These are phyloP conservation scores for Hypselothyrea guttata DNA, from an alignment of 2,888 invertebrate species.

Conservation along the genomic window DNA sequence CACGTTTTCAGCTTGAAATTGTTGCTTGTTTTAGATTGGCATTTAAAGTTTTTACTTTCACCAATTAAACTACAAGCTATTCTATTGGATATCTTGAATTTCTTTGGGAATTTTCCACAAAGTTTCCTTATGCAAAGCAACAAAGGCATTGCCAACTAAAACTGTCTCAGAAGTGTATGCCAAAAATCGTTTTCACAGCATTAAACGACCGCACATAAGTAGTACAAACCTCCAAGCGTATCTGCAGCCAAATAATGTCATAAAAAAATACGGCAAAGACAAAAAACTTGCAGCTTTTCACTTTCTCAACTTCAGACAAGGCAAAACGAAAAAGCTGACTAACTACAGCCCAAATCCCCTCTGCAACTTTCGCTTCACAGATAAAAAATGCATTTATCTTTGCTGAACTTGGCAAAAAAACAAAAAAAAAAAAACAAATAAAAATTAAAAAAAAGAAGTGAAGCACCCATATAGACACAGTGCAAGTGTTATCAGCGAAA, in stretches of 20 bases:
- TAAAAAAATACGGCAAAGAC: neutral
- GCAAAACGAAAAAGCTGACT: neutral
- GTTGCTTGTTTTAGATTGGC: no score
- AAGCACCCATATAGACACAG: neutral
- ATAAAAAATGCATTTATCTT: slow-evolving; percentile 55
- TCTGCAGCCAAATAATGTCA: neutral
- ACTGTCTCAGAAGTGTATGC: no score
- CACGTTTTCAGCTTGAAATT: no score
- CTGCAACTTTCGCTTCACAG: slow-evolving; percentile 33
- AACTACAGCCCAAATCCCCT: neutral
- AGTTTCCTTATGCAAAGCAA: no score
- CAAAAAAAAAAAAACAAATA: neutral
- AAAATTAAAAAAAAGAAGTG: neutral
- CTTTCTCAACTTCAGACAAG: neutral
- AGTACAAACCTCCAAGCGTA: no score
- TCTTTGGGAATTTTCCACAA: no score
- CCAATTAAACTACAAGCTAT: no score
- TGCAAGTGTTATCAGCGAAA: slow-evolving; percentile 34
- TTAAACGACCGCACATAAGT: no score
- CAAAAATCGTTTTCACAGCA: no score
- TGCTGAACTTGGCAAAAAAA: slow-evolving; percentile 28
- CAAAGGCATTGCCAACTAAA: no score
- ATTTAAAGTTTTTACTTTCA: no score
- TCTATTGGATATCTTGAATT: no score
- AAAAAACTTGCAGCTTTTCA: slow-evolving; percentile 8